Base-by-base conservation (phyloP, 1,140 invertebrate genomes). In the Leptinotarsa texana region DNA sequence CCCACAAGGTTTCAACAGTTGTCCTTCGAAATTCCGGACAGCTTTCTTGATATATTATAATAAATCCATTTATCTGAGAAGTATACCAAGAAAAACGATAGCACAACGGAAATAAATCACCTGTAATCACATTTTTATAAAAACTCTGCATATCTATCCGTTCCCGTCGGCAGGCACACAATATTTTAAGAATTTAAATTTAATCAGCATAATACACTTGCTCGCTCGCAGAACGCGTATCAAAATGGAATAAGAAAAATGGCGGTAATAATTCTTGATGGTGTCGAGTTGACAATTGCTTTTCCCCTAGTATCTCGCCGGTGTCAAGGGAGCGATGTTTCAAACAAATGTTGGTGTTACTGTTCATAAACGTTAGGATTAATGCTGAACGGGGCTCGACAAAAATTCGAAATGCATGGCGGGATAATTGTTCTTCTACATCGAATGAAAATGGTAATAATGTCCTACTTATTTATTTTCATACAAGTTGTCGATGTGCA, bases 201-300 rank as follows among this genome's bases (percentile, higher is more conserved):
- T 79, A 79, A 79, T 79, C 78, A 79, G 78, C 78, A 79, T 79
- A 77, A 77, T 77, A 79, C 78, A 79, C 57, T 24, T 72, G 76
- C 68, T 74, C 74, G 75, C 49, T 72, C 13, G 51, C 24, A 63
- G 69, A 79, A 79, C 78, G 75, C 75, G 78, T 76, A 75, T 76
- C 75, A 73, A 80, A 81, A 80, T 75, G 78, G 78, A 79, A 80
- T 80, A 81, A 81, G 80, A 81, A 81, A 81, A 81, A 81, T 81
- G 78, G 75, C 77, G 65, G 78, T 73, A 75, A 81, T 81, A 81
- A 81, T 75, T 81, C 77, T 68, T 77, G 78, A 76, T 75, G 80
- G 80, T 81, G 80, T 80, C 75, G 80, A 80, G 80, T 81, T 81
- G 80, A 81, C 80, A 81, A 81, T 81, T 80, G 80, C 77, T 72